A percentile compares a stretch with the other conserved stretches of the same genome.
Conservation (phyloP, 2,888 invertebrate species). For the Drosophila buzzatii region DNA sequence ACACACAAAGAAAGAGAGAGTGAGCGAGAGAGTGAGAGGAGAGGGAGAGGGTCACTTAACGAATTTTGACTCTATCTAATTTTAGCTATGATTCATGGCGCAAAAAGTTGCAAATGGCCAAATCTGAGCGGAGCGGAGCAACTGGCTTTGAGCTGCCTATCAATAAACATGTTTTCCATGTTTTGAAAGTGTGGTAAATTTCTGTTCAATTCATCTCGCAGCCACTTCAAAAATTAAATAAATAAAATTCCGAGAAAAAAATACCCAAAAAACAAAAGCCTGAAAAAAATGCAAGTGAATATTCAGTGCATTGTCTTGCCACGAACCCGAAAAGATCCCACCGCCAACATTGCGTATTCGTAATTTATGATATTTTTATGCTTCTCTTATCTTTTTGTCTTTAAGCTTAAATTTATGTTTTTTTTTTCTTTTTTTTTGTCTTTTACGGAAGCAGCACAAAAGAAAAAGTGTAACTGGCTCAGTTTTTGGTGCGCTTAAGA, state of each 20-base stretch:
- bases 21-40: background rate
- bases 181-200: conserved; percentile 67
- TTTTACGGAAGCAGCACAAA: conserved; percentile 54
- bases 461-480: conserved; percentile 38
- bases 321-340: conserved; percentile 32
- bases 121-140: conserved; percentile 31
- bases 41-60: conserved; percentile 6
- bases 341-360: conserved; percentile 56
- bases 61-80: conserved; percentile 61
- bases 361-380: conserved; percentile 40
- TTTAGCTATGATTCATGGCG: conserved; percentile 72
- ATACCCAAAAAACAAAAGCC: conserved; percentile 27
- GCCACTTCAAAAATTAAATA: conserved; percentile 14
- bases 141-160: conserved; percentile 48
- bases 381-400: conserved; percentile 27
- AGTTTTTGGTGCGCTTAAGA: conserved; percentile 10
- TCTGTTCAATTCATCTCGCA: conserved; percentile 34
- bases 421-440: background rate
- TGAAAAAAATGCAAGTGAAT: conserved; percentile 52
- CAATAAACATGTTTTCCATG: conserved; percentile 65
- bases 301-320: conserved; percentile 60
- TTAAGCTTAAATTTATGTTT: conserved; percentile 15
- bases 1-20: conserved; percentile 6
- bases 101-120: conserved; percentile 53
- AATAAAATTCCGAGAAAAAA: conserved; percentile 4